phyloP scores from a whole-genome alignment of 92 coral and sea anemone genomes.

The Heteractis magnifica region DNA sequence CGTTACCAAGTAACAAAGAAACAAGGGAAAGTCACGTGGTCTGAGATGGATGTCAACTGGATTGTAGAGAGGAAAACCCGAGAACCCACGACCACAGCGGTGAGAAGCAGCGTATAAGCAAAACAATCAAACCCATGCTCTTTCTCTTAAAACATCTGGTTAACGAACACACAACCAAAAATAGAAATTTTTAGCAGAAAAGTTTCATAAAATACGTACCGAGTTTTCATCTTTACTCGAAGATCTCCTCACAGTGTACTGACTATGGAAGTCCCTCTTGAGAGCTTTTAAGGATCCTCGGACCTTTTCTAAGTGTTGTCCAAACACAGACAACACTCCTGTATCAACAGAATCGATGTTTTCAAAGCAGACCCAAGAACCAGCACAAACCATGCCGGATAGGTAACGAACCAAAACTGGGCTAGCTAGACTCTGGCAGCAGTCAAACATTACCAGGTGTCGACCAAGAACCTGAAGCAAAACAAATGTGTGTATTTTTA shows the following conservation, averaged over 20 bases:
- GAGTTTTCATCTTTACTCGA: conserved; percentile 5
- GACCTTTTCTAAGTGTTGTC: conserved; percentile 75
- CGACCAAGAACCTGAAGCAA: conserved; percentile 76
- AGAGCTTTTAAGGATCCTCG: conserved; percentile 55
- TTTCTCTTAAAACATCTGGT: too few species aligned
- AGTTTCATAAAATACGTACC: not conserved
- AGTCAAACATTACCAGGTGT: conserved; percentile 78
- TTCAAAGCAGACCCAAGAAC: conserved; percentile 94
- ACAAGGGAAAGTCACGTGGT: too few species aligned
- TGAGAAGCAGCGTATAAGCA: too few species aligned
- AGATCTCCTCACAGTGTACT: conserved; percentile 63
- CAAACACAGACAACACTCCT: conserved; percentile 73
- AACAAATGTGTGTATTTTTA: not conserved
- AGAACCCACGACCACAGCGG: too few species aligned
- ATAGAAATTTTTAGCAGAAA: not conserved
- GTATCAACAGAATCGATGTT: conserved; percentile 61
- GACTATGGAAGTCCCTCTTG: conserved; percentile 44
- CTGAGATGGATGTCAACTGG: too few species aligned
- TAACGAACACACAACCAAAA: too few species aligned
- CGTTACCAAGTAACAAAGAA: too few species aligned
- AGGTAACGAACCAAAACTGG: conserved; percentile 65
- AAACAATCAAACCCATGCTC: too few species aligned
- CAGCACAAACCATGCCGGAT: conserved; percentile 76
- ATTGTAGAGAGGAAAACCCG: too few species aligned
- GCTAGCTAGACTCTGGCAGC: conserved; percentile 65